Evolutionary conservation across 2,797 vertebrate species (phyloP).

Genomic region (Cirrhinus mrigala): DNA sequence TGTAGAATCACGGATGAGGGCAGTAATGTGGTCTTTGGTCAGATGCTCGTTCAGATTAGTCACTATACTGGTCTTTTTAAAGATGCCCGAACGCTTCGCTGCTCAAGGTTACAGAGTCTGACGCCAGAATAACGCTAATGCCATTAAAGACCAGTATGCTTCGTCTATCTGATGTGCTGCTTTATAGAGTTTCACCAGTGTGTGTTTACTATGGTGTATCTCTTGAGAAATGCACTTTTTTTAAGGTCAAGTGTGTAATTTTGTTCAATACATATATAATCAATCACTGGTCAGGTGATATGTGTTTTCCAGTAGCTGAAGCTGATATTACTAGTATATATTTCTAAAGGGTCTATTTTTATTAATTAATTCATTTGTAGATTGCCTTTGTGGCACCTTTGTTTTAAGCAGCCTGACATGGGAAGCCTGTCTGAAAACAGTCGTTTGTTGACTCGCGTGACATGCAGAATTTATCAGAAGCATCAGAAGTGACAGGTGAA

Average conservation of each 20-base stretch:
- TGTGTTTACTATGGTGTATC: background rate
- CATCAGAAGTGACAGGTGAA: constrained; percentile 9
- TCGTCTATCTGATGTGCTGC: constrained; percentile 4
- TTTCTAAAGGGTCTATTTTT: background rate
- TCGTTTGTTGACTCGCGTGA: background rate
- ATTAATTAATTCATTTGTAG: background rate
- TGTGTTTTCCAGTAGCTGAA: background rate
- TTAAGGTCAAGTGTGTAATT: background rate
- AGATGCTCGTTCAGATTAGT: background rate
- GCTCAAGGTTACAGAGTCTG: constrained; percentile 45
- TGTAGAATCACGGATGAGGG: background rate
- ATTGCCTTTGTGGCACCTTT: background rate
- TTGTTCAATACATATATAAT: background rate
- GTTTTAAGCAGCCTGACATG: background rate
- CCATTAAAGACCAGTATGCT: constrained; percentile 32
- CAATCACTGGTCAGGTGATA: background rate
- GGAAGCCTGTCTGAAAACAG: background rate
- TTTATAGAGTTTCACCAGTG: background rate
- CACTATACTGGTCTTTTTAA: constrained; percentile 22
- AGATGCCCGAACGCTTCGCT: constrained; percentile 1
- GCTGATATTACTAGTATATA: background rate
- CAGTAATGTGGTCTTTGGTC: background rate
- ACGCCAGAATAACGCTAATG: constrained; percentile 34
- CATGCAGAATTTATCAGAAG: background rate
- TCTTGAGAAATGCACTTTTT: background rate